phyloP scores from a whole-genome alignment of 2,888 invertebrate species.

The Drosophila glabriapex region DNA sequence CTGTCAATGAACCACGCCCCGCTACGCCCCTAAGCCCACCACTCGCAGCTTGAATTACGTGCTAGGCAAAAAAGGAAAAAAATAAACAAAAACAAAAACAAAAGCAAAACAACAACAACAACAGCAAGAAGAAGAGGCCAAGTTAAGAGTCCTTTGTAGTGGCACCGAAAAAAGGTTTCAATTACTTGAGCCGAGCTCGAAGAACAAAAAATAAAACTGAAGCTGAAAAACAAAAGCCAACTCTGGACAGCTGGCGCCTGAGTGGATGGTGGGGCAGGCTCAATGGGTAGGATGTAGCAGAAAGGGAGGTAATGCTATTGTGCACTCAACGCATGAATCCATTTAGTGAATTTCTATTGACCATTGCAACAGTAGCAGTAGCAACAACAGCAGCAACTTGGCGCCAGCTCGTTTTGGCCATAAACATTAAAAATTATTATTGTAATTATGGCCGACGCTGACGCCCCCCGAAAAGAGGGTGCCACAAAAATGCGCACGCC shows the following conservation, averaged over 20 bases:
- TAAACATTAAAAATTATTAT: constrained; percentile 70
- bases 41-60: constrained; percentile 65
- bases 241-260: constrained; percentile 16
- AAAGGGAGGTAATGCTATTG: not conserved
- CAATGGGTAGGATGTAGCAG: not conserved
- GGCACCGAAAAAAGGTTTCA: constrained; percentile 73
- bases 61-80: constrained; percentile 50
- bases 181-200: constrained; percentile 49
- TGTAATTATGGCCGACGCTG: constrained; percentile 58
- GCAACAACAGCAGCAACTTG: constrained; percentile 10
- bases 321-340: constrained; percentile 32
- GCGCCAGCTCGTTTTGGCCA: constrained; percentile 62
- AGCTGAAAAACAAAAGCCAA: constrained; percentile 49
- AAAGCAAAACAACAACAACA: constrained; percentile 7
- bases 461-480: constrained; percentile 30
- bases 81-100: constrained; percentile 19
- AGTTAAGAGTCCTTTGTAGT: constrained; percentile 68
- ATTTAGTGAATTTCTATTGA: constrained; percentile 49
- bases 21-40: constrained; percentile 16
- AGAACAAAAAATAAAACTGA: constrained; percentile 5
- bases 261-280: not conserved
- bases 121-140: constrained; percentile 22
- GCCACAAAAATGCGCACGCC: constrained; percentile 1
- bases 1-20: constrained; percentile 68
- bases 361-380: constrained; percentile 29